Base-by-base conservation (phyloP, 2,113 vertebrate genomes). In the Casuarius casuarius region DNA sequence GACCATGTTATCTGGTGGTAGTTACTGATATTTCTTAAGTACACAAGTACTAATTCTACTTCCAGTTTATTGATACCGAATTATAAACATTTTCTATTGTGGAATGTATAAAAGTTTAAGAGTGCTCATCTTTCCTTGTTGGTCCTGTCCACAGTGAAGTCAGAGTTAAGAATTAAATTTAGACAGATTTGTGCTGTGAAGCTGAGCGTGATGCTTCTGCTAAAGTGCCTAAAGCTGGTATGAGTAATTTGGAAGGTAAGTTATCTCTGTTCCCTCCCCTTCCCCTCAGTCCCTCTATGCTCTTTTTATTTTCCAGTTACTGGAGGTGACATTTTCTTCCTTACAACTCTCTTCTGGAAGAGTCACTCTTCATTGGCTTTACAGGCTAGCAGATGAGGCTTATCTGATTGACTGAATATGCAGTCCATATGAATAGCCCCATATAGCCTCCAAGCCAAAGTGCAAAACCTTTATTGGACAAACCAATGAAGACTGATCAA, bases 381-480 rank as follows among this genome's bases (percentile, higher is more conserved):
- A 3, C 5, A 46, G 78, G 35, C 26, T 44, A 56, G 74, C 66
- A 79, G 84, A 75, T 29, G 21, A 46, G 56, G 9, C 2, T 0
- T 48, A 59, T 44, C 54, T 38, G 63, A 49, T 4, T 4, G 46
- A 23, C 46, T 85, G 28, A 29, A 62, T 40, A 38, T 75, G 52
- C 5, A 6, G 18, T 75, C 20, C 78, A 1, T 71, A 9, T 61
- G 58, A 87, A 42, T n/a, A 91, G 48, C n/a, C 28, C 23, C 38
- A 5, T 83, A 7, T 28, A 31, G 46, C 31, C 49, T 16, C 58
- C 56, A 67, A 87, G 71, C 38, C 59, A 52, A 26, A 87, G 74
- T 38, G 62, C 31, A 89, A 75, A 92, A 7, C 11, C 23, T 7
- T 84, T 46, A 77, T 82, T 84, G 80, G 84, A 91, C 84, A 77